These are phyloP conservation scores for Gavia stellata DNA, from an alignment of 2,113 vertebrate genomes.

Conservation along the genomic window DNA sequence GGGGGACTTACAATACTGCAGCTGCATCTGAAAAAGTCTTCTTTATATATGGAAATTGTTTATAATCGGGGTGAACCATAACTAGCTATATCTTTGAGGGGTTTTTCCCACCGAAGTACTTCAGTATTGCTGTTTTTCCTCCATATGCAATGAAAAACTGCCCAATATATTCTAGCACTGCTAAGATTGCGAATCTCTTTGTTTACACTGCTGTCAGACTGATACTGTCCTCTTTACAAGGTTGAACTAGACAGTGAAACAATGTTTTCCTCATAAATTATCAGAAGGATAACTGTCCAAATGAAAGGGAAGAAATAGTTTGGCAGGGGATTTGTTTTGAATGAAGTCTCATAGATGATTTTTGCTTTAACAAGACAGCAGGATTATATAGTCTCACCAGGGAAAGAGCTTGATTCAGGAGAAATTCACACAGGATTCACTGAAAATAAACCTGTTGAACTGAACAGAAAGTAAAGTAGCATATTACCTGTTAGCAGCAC, in stretches of 20 bases:
- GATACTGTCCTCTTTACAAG: slow-evolving; percentile 5
- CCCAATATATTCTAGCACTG: neutral
- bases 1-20: neutral
- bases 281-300: slow-evolving; percentile 6
- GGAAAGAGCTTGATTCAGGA: slow-evolving; percentile 57
- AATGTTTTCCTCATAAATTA: neutral
- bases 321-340: slow-evolving; percentile 12
- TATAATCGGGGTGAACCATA: neutral
- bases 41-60: neutral
- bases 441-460: slow-evolving; percentile 47
- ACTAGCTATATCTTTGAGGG: neutral
- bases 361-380: slow-evolving; percentile 59
- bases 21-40: neutral
- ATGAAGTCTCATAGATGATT: slow-evolving; percentile 44
- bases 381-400: slow-evolving; percentile 47
- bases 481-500: neutral
- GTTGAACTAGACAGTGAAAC: neutral
- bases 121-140: neutral
- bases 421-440: slow-evolving; percentile 53
- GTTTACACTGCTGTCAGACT: neutral
- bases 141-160: neutral
- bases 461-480: slow-evolving; percentile 36
- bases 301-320: slow-evolving; percentile 20
- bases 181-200: neutral
- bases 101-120: neutral